These are phyloP conservation scores for Cryptotermes secundus DNA, from an alignment of 1,140 invertebrate genomes.

Conservation along the genomic window DNA sequence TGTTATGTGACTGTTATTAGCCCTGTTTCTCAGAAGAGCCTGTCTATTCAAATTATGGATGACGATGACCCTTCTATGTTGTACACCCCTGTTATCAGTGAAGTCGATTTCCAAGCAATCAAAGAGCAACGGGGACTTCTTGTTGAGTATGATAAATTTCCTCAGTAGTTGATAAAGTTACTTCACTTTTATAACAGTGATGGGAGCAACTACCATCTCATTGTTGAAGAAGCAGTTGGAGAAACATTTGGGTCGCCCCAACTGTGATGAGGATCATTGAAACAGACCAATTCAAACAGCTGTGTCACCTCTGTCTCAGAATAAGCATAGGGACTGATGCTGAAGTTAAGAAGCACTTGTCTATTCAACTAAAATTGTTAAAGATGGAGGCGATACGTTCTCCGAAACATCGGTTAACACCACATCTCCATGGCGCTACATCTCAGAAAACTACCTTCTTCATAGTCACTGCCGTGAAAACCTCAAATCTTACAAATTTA, in stretches of 20 bases:
- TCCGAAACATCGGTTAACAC: too few species aligned
- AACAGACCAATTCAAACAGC: slow-evolving; percentile 77
- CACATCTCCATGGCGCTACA: too few species aligned
- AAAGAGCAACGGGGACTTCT: slow-evolving; percentile 73
- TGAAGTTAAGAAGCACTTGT: slow-evolving; percentile 72
- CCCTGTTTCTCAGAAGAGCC: slow-evolving; percentile 46
- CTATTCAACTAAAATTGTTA: slow-evolving; percentile 61
- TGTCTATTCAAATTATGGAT: slow-evolving; percentile 61
- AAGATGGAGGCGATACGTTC: too few species aligned
- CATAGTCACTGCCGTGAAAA: too few species aligned
- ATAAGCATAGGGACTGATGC: slow-evolving; percentile 66
- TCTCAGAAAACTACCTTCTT: too few species aligned
- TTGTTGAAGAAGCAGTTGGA: slow-evolving; percentile 54
- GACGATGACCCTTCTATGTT: slow-evolving; percentile 73
- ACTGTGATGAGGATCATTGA: slow-evolving; percentile 65
- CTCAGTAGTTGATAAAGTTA: slow-evolving; percentile 68
- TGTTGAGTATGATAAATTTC: slow-evolving; percentile 78
- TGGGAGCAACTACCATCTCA: slow-evolving; percentile 50
- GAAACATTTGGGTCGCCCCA: slow-evolving; percentile 52
- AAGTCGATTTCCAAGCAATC: slow-evolving; percentile 71
- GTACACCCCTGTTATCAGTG: slow-evolving; percentile 65
- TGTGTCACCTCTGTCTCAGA: slow-evolving; percentile 70
- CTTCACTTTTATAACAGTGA: slow-evolving; percentile 62
- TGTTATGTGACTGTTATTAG: slow-evolving; percentile 47
- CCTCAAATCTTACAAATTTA: too few species aligned